These are phyloP conservation scores for Hypselothyrea guttata DNA, from an alignment of 2,888 invertebrate genomes.

Conservation along the genomic window DNA sequence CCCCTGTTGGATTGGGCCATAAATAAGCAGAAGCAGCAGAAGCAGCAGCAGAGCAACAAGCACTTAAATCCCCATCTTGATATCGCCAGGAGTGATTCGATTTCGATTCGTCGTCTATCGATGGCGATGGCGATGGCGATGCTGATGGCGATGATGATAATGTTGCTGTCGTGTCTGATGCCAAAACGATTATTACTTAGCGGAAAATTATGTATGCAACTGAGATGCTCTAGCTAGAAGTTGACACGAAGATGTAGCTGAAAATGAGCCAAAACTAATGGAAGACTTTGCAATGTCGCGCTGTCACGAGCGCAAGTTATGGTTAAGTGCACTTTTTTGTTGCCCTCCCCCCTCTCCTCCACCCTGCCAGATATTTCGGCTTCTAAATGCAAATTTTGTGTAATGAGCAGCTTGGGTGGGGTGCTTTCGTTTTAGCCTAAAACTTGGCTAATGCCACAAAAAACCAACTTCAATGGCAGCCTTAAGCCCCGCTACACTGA, in stretches of 20 bases:
- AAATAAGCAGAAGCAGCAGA: conserved; percentile 46
- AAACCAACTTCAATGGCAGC: conserved; percentile 8
- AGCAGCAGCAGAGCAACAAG: conserved; percentile 22
- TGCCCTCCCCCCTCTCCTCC: conserved; percentile 7
- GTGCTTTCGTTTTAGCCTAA: conserved; percentile 39
- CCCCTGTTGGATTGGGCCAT: conserved; percentile 36
- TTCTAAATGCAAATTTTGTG: conserved; percentile 75
- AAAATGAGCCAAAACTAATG: conserved; percentile 55
- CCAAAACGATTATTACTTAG: conserved; percentile 40
- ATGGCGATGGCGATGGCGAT: conserved; percentile 34
- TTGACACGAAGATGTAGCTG: conserved; percentile 6
- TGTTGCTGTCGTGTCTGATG: conserved; percentile 35
- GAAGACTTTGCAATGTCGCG: conserved; percentile 47
- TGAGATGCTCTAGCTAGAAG: conserved; percentile 14
- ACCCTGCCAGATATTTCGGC: conserved; percentile 14
- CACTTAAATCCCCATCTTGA: conserved; percentile 55
- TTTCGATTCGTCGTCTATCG: conserved; percentile 37
- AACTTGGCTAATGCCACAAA: conserved; percentile 52
- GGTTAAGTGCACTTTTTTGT: conserved; percentile 74
- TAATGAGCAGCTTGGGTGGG: conserved; percentile 55
- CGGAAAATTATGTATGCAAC: conserved; percentile 60
- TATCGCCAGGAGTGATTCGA: conserved; percentile 25
- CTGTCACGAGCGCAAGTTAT: conserved; percentile 68
- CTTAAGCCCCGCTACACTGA: conserved; percentile 9
- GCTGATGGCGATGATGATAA: conserved; percentile 39